phyloP scores from a whole-genome alignment of 1,140 invertebrate genomes.

The Tribolium madens region DNA sequence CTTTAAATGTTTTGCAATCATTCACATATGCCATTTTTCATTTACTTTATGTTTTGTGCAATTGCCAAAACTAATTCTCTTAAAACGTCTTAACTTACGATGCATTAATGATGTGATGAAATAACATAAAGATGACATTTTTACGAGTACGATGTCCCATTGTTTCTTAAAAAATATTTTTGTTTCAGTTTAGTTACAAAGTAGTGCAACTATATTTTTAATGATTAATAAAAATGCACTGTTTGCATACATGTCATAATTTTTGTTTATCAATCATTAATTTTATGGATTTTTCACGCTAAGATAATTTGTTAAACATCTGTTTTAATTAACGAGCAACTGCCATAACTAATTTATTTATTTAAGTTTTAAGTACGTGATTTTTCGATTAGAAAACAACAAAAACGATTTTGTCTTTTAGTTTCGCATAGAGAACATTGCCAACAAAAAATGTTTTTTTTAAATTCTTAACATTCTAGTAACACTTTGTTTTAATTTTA shows the following conservation, averaged over 20 bases:
- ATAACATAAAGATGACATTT: neutral
- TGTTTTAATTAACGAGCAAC: neutral
- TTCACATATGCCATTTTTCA: constrained; percentile 13
- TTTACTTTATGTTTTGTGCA: constrained; percentile 30
- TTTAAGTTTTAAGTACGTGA: neutral
- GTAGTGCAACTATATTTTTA: too few species aligned
- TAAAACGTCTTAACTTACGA: neutral
- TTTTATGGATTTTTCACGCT: neutral
- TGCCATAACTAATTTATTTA: neutral
- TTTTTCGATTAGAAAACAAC: too few species aligned
- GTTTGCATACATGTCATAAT: neutral
- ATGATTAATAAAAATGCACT: too few species aligned
- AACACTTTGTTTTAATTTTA: constrained; percentile 21
- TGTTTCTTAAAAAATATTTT: neutral
- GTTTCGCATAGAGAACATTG: neutral
- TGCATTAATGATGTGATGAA: neutral
- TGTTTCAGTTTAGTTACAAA: neutral
- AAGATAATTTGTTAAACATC: neutral
- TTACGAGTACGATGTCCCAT: neutral
- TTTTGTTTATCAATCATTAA: neutral
- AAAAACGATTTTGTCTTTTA: too few species aligned
- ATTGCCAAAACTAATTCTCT: neutral
- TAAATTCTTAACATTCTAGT: constrained; percentile 20
- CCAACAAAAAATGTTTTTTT: constrained; percentile 33
- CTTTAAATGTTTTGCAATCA: neutral